phyloP scores from a whole-genome alignment of 2,888 invertebrate genomes.

The Rapana venosa region DNA sequence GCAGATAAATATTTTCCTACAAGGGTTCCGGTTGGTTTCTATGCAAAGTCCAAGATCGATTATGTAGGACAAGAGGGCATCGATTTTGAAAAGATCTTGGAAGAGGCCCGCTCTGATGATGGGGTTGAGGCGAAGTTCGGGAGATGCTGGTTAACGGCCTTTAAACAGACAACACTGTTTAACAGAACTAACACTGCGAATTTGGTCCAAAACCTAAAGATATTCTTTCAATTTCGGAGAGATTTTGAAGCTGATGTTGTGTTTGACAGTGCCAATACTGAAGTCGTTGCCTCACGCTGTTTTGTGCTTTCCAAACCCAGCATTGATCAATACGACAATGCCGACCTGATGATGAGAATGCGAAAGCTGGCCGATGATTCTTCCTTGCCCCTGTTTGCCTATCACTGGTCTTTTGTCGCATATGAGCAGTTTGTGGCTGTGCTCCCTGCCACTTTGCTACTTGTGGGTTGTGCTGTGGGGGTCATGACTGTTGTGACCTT shows the following conservation, averaged over 20 bases:
- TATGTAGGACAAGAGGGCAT: background rate
- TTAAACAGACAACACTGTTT: constrained; percentile 31
- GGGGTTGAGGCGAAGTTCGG: constrained; percentile 30
- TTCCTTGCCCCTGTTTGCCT: constrained; percentile 59
- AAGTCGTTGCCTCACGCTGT: constrained; percentile 85
- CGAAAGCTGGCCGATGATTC: constrained; percentile 60
- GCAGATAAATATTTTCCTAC: constrained; percentile 51
- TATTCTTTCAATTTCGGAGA: constrained; percentile 40
- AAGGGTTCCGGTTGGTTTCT: constrained; percentile 43
- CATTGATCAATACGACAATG: constrained; percentile 83
- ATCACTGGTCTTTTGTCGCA: constrained; percentile 64
- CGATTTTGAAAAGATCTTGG: constrained; percentile 18
- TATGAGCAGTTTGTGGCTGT: constrained; percentile 70
- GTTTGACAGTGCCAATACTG: constrained; percentile 70
- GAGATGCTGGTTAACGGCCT: constrained; percentile 49
- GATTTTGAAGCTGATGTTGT: constrained; percentile 52
- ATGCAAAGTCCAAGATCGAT: background rate
- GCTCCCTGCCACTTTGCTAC: constrained; percentile 66
- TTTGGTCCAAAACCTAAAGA: constrained; percentile 46
- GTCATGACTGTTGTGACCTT: constrained; percentile 67
- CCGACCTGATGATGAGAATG: constrained; percentile 63
- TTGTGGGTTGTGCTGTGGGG: constrained; percentile 66
- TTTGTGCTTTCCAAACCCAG: constrained; percentile 82
- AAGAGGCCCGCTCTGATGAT: constrained; percentile 26
- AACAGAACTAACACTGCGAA: constrained; percentile 16